Percentiles rank a stretch among this genome's conserved stretches.
phyloP scores from a whole-genome alignment of 53 echinoderm and acorn worm genomes.

The Patiria pectinifera region DNA sequence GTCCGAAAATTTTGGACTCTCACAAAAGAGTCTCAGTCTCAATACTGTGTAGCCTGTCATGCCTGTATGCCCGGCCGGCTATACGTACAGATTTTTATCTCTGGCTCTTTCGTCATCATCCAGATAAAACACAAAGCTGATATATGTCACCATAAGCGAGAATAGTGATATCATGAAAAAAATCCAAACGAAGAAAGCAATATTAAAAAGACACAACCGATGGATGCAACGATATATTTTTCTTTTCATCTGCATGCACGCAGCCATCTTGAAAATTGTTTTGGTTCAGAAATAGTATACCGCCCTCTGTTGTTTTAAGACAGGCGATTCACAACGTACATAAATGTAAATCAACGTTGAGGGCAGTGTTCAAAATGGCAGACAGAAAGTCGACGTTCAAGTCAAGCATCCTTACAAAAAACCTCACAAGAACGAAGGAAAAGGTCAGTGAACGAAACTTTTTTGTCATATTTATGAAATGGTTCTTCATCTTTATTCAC shows the following conservation, averaged over 20 bases:
- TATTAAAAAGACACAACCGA: slow-evolving; percentile 58
- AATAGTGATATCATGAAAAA: slow-evolving; percentile 46
- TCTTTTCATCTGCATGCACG: slow-evolving; percentile 20
- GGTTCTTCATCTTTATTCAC: neutral
- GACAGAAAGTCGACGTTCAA: slow-evolving; percentile 71
- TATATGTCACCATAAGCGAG: slow-evolving; percentile 54
- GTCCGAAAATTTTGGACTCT: too few species aligned
- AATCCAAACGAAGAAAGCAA: slow-evolving; percentile 56
- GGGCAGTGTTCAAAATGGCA: slow-evolving; percentile 80
- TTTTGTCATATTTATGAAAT: neutral
- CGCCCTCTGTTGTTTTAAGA: slow-evolving; percentile 22
- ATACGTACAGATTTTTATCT: slow-evolving; percentile 36
- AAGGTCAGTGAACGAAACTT: slow-evolving; percentile 61
- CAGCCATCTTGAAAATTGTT: slow-evolving; percentile 34
- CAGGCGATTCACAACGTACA: neutral
- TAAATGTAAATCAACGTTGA: neutral
- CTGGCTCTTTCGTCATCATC: slow-evolving; percentile 34
- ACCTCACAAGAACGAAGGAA: slow-evolving; percentile 83
- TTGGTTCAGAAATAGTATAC: neutral
- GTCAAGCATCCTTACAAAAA: slow-evolving; percentile 77
- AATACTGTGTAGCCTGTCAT: neutral
- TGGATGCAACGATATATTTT: slow-evolving; percentile 47
- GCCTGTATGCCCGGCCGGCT: neutral
- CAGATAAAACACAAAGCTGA: slow-evolving; percentile 30
- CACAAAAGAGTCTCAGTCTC: too few species aligned